Percentiles rank a stretch among this genome's conserved stretches.
Evolutionary conservation across 2,888 invertebrate genomes (phyloP).

Genomic region (Oscheius sp.): DNA sequence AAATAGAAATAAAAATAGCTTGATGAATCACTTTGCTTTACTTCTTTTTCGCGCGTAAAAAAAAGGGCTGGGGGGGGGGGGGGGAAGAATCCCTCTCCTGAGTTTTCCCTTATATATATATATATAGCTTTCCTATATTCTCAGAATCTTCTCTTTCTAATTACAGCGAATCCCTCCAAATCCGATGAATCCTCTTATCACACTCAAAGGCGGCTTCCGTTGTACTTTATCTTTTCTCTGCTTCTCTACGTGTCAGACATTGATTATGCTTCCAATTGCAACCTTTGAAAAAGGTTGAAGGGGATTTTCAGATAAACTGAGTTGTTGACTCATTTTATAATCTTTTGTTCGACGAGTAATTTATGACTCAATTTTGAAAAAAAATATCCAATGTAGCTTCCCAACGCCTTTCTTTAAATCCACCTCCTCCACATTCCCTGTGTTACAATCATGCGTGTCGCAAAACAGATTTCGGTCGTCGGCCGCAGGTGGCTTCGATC

Average conservation of each 20-base stretch:
- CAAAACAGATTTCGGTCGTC: conserved; percentile 27
- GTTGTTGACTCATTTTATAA: background rate
- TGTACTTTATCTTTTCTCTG: background rate
- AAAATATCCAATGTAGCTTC: background rate
- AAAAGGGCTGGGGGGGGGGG: no score
- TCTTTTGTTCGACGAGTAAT: background rate
- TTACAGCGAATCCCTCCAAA: conserved; percentile 6
- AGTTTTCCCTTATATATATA: no score
- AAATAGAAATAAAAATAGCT: no score
- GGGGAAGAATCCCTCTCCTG: no score
- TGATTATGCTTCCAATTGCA: background rate
- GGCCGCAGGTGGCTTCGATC: conserved; percentile 26
- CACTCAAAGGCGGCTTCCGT: background rate
- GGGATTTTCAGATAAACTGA: background rate
- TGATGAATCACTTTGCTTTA: no score
- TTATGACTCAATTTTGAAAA: background rate
- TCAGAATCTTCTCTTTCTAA: background rate
- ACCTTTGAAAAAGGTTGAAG: background rate
- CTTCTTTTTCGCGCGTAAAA: no score
- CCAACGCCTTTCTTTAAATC: background rate
- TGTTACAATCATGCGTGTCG: conserved; percentile 14
- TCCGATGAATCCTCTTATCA: conserved; percentile 4
- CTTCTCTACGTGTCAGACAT: background rate
- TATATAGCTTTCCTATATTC: background rate
- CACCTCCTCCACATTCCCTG: conserved; percentile 9